phyloP scores from a whole-genome alignment of 2,888 invertebrate genomes.

The Cephus nigrinus region DNA sequence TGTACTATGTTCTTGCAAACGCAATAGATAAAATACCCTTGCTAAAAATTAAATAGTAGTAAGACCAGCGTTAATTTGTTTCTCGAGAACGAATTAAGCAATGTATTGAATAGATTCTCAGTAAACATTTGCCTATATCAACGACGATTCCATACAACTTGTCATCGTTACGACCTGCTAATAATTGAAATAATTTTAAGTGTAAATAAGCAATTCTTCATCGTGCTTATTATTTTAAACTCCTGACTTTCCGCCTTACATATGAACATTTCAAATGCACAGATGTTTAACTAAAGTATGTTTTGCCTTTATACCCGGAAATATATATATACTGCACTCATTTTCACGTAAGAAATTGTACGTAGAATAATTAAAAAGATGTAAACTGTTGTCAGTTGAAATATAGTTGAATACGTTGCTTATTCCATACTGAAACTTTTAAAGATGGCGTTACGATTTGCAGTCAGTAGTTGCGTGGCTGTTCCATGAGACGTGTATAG shows the following conservation, averaged over 20 bases:
- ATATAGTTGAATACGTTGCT: neutral
- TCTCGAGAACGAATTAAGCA: neutral
- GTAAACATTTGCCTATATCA: neutral
- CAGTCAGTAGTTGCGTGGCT: neutral
- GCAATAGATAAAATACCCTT: neutral
- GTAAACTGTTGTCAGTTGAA: neutral
- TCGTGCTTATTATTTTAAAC: neutral
- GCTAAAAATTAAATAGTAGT: neutral
- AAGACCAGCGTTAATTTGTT: neutral
- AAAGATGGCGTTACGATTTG: neutral
- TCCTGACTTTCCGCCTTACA: neutral
- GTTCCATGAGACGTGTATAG: slow-evolving; percentile 4
- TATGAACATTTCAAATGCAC: neutral
- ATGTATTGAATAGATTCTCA: neutral
- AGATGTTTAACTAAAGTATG: neutral
- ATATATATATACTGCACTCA: neutral
- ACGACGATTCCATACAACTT: neutral
- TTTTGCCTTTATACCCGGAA: neutral
- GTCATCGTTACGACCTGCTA: neutral
- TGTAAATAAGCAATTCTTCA: neutral
- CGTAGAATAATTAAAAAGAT: neutral
- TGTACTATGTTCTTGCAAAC: neutral
- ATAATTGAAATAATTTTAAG: neutral
- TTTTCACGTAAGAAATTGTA: neutral
- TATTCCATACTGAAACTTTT: neutral